Percentiles rank a stretch among this genome's conserved stretches.
Conservation (phyloP, 2,888 invertebrate genomes). For the Augiades crinisus region DNA sequence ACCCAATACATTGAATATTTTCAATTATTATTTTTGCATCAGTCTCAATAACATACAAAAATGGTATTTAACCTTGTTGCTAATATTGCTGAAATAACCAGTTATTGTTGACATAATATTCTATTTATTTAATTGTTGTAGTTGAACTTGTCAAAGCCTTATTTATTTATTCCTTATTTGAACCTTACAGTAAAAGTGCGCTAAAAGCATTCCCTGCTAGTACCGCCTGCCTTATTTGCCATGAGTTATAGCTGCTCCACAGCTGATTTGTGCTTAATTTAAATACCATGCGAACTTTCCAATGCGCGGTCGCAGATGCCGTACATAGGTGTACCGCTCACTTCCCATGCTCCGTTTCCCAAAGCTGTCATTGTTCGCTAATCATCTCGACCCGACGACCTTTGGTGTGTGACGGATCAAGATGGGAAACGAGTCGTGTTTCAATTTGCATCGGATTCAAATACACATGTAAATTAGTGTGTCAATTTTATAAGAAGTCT, state of each 20-base stretch:
- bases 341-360: conserved; percentile 72
- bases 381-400: conserved; percentile 61
- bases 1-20: too few relatives aligned
- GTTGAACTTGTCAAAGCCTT: too few relatives aligned
- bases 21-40: too few relatives aligned
- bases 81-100: too few relatives aligned
- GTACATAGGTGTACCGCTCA: conserved; percentile 47
- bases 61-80: too few relatives aligned
- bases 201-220: too few relatives aligned
- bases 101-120: too few relatives aligned
- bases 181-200: too few relatives aligned
- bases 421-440: conserved; percentile 28
- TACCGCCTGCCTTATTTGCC: not conserved
- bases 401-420: conserved; percentile 52
- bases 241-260: not conserved
- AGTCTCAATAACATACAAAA: too few relatives aligned
- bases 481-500: too few relatives aligned
- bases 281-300: conserved; percentile 41
- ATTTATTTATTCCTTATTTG: not conserved
- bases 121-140: too few relatives aligned
- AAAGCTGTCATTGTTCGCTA: conserved; percentile 55
- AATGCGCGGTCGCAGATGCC: conserved; percentile 30
- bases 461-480: conserved; percentile 11
- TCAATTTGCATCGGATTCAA: conserved; percentile 22
- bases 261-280: conserved; percentile 33